phyloP scores from a whole-genome alignment of 2,888 invertebrate genomes.

The Clitarchus hookeri region DNA sequence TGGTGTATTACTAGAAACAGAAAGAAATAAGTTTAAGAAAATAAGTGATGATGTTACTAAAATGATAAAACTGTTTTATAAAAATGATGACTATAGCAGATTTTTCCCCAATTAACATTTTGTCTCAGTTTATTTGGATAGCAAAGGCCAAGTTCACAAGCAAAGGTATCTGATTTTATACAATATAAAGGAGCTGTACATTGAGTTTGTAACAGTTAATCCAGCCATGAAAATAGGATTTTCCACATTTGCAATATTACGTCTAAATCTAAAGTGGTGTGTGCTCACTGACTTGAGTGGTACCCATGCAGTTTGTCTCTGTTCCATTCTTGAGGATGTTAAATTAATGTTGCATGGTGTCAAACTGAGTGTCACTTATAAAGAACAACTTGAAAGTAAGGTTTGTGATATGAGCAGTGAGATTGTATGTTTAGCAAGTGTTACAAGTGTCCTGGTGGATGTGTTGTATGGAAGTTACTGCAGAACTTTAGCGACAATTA shows the following conservation, averaged over 20 bases:
- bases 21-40: conserved; percentile 31
- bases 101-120: conserved; percentile 42
- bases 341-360: conserved; percentile 44
- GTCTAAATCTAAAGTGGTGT: conserved; percentile 43
- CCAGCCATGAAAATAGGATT: conserved; percentile 39
- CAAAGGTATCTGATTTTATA: conserved; percentile 25
- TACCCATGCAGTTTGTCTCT: conserved; percentile 44
- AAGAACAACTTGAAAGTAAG: conserved; percentile 27
- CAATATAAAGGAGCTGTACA: conserved; percentile 36
- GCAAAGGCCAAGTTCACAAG: not conserved
- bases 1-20: conserved; percentile 38
- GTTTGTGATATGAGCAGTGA: conserved; percentile 29
- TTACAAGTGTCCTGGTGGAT: conserved; percentile 17
- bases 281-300: conserved; percentile 43
- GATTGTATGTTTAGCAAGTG: conserved; percentile 28
- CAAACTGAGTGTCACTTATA: conserved; percentile 27
- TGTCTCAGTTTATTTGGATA: conserved; percentile 32
- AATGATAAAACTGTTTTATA: conserved; percentile 32
- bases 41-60: conserved; percentile 36
- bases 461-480: not conserved
- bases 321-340: conserved; percentile 43
- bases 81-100: conserved; percentile 37
- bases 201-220: conserved; percentile 33
- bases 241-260: conserved; percentile 41
- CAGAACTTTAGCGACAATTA: not conserved